Conservation (phyloP, 2,888 invertebrate species). For the Alviniconcha strummeri region DNA sequence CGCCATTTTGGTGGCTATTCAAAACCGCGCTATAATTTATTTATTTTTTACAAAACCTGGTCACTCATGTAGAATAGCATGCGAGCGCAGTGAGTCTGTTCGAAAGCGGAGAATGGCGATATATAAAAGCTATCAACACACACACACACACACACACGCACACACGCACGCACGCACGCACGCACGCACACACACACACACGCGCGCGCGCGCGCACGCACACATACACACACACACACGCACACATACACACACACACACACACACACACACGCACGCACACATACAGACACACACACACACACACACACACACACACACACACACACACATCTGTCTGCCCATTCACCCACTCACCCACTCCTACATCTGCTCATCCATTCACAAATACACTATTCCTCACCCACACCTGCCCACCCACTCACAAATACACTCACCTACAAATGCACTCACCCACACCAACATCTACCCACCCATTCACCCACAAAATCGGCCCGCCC, state of each 20-base stretch:
- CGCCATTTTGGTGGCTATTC: no score
- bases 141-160: slow-evolving; percentile 16
- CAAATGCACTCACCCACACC: not conserved
- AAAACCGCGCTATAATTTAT: no score
- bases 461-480: not conserved
- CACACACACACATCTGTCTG: not conserved
- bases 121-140: not conserved
- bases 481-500: not conserved
- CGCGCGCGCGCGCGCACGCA: not conserved
- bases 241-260: not conserved
- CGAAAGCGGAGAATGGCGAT: no score
- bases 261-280: not conserved
- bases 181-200: not conserved
- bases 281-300: not conserved
- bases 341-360: not conserved
- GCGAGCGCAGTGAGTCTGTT: no score
- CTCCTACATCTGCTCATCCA: no score
- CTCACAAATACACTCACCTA: slow-evolving; percentile 9
- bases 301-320: not conserved
- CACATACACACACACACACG: not conserved
- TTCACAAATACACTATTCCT: no score
- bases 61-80: no score
- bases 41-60: no score
- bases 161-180: not conserved
- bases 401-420: no score